Evolutionary conservation across 2,888 invertebrate genomes (phyloP).

Genomic region (Crioceris asparagi): DNA sequence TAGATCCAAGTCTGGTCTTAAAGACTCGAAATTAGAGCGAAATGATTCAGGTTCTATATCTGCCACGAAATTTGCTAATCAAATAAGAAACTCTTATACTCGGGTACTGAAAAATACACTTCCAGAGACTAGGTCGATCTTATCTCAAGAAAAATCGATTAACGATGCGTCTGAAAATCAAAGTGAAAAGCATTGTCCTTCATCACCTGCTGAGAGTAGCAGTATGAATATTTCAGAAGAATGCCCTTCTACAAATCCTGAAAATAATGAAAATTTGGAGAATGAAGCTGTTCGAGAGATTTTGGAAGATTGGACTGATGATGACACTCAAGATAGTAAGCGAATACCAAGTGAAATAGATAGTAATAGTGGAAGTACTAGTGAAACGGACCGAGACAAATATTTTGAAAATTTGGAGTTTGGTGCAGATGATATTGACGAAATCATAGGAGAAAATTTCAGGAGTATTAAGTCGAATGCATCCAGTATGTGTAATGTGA

Average conservation of each 20-base stretch:
- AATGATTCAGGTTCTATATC: no score
- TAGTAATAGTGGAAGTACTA: no score
- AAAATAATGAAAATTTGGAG: constrained; percentile 13
- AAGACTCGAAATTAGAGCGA: no score
- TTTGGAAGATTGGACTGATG: constrained; percentile 24
- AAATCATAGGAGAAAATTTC: constrained; percentile 6
- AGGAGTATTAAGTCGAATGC: not conserved
- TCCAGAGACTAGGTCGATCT: not conserved
- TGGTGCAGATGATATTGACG: constrained; percentile 7
- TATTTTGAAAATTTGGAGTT: constrained; percentile 6
- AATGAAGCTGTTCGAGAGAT: constrained; percentile 11
- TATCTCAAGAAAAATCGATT: no score
- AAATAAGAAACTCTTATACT: not conserved
- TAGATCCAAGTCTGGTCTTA: no score
- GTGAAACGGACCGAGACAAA: no score
- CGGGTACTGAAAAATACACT: constrained; percentile 2
- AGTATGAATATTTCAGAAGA: no score
- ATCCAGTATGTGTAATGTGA: constrained; percentile 1
- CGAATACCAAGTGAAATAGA: constrained; percentile 4
- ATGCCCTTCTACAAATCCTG: no score
- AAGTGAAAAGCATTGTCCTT: no score
- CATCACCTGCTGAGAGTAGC: no score
- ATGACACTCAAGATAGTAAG: constrained; percentile 17
- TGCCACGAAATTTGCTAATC: not conserved
- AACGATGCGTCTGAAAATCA: no score